Percentiles rank a stretch among this genome's conserved stretches.
These are phyloP conservation scores for Eustalomyia histrio DNA, from an alignment of 2,888 invertebrate species.

Conservation along the genomic window DNA sequence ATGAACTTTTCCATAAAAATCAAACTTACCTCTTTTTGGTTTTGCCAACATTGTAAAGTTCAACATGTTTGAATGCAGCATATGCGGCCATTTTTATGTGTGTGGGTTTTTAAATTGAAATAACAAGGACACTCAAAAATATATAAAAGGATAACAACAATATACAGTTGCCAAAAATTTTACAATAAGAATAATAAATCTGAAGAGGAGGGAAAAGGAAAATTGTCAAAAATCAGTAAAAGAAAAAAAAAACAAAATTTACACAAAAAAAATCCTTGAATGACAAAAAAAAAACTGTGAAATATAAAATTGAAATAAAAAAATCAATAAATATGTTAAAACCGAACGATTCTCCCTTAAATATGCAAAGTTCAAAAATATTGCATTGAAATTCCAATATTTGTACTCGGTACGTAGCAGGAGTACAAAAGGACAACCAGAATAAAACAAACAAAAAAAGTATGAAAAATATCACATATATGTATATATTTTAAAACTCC, in stretches of 20 bases:
- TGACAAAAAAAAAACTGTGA: constrained; percentile 54
- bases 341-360: not conserved
- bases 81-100: constrained; percentile 88
- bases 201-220: not conserved
- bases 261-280: constrained; percentile 9
- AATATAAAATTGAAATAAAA: constrained; percentile 44
- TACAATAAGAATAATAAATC: constrained; percentile 17
- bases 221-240: not conserved
- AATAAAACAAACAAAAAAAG: not conserved
- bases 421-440: not conserved
- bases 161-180: constrained; percentile 26
- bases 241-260: not conserved
- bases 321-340: constrained; percentile 51
- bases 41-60: constrained; percentile 95
- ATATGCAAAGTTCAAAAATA: constrained; percentile 17
- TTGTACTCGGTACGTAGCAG: not conserved
- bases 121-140: constrained; percentile 43
- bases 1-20: too few species aligned
- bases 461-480: not conserved
- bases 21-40: constrained; percentile 92
- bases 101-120: constrained; percentile 35
- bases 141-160: constrained; percentile 32
- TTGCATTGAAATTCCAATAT: constrained; percentile 18
- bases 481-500: too few species aligned
- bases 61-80: constrained; percentile 95